Base-by-base conservation (phyloP, 2,888 invertebrate genomes). In the Anorthoa munda region DNA sequence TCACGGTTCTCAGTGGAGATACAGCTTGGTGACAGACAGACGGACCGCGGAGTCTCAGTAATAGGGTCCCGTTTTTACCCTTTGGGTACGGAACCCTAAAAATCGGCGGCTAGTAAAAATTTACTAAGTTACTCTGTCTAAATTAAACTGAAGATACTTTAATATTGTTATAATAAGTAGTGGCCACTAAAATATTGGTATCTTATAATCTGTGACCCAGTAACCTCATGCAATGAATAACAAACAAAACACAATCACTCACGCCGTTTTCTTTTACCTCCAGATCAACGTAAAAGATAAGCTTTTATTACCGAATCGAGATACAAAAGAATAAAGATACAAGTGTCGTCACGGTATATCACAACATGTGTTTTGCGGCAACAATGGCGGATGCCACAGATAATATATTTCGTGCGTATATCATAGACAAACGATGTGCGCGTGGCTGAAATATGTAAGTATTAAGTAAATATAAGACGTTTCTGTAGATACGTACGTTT, bases 391-490 rank as follows among this genome's bases (percentile, higher is more conserved):
- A 48, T 23, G 60, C 46, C 26, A 48, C 31, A 59, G 51, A 71
- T 67, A 80, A 77, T 77, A 74, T 69, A 73, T 72, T 73, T 72
- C 68, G 59, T 59, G 69, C 53, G 55, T 77, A 77, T 31, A 69
- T 13, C 4, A 21, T 23, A 66, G 73, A 83, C 81, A 85, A 83
- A 85, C 69, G 81, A 77, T 48, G 55, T 39, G 61, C 51, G 63
- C 83, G 85, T 84, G 83, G 71, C 18, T 61, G 58, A 83, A 85
- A 78, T 83, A 71, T 51, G 31, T 77, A 61, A 75, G 75, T 53
- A 76, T 75, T 59, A 45, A 50, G 53, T 60, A 77, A 77, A 77
- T 75, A 77, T 12, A 60, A 18, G 23, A 21, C 15, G 11, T 77
- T 50, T 59, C 4, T 50, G 21, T 50, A 5, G 11, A 15, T 9